Percentiles rank a stretch among this genome's conserved stretches.
phyloP scores from a whole-genome alignment of 2,113 vertebrate genomes.

The Notarius quadriscutis region DNA sequence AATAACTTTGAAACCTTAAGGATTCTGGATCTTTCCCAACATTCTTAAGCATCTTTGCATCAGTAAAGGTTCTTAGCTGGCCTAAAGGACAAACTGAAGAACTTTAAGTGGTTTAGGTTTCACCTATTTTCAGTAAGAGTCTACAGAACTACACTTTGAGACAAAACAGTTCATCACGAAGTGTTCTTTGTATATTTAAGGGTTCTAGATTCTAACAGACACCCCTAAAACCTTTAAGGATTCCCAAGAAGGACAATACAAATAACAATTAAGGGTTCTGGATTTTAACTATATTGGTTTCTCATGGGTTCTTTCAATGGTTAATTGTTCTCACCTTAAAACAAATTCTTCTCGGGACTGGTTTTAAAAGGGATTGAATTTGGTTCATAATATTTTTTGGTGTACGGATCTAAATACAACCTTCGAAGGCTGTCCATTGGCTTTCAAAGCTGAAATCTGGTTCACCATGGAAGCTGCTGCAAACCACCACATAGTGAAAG shows the following conservation, averaged over 20 bases:
- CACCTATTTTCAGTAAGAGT: not conserved
- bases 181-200: not conserved
- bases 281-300: not conserved
- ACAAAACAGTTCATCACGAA: not conserved
- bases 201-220: not conserved
- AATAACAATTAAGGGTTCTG: not conserved
- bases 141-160: too few species aligned
- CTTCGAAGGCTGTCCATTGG: not conserved
- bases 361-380: not conserved
- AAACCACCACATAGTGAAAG: not conserved
- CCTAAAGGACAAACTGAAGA: not conserved
- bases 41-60: not conserved
- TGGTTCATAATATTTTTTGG: not conserved
- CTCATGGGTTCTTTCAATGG: not conserved
- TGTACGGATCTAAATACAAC: not conserved
- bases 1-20: not conserved
- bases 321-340: not conserved
- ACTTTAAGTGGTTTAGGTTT: not conserved
- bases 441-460: not conserved
- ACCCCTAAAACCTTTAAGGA: not conserved
- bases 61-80: not conserved
- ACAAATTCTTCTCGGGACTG: not conserved
- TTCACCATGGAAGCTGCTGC: not conserved
- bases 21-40: not conserved
- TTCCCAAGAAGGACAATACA: not conserved